Evolutionary conservation across 2,888 invertebrate species (phyloP).

Genomic region (Aphrophora alni): DNA sequence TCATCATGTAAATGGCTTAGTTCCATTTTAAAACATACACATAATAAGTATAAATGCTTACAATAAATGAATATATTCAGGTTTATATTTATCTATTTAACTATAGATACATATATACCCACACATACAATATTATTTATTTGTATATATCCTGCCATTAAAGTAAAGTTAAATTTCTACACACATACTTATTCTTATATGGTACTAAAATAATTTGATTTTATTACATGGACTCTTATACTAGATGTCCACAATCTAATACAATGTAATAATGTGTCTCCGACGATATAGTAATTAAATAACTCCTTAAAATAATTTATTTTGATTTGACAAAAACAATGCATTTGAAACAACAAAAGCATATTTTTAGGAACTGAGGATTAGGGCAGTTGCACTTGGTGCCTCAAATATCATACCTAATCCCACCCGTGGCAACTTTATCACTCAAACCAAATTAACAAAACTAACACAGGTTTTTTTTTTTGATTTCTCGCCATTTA

Average conservation of each 20-base stretch:
- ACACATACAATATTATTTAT: background rate
- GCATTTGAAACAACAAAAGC: conserved; percentile 32
- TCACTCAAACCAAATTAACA: background rate
- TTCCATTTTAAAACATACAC: conserved; percentile 17
- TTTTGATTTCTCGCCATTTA: conserved; percentile 11
- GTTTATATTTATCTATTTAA: background rate
- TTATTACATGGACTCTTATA: conserved; percentile 27
- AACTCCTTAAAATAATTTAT: conserved; percentile 34
- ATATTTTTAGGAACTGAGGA: conserved; percentile 25
- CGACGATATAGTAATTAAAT: conserved; percentile 7
- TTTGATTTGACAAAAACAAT: conserved; percentile 32
- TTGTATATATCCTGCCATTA: background rate
- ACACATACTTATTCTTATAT: conserved; percentile 23
- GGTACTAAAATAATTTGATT: conserved; percentile 35
- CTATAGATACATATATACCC: background rate
- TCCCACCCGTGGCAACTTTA: background rate
- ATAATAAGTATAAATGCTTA: conserved; percentile 1
- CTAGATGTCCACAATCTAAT: background rate
- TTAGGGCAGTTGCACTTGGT: conserved; percentile 27
- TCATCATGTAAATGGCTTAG: conserved; percentile 29
- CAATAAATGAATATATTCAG: background rate
- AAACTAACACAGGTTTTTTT: background rate
- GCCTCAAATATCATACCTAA: conserved; percentile 1
- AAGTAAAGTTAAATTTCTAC: background rate
- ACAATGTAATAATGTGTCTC: background rate